These are phyloP conservation scores for Strigops habroptila DNA, from an alignment of 2,113 vertebrate species.

Conservation along the genomic window DNA sequence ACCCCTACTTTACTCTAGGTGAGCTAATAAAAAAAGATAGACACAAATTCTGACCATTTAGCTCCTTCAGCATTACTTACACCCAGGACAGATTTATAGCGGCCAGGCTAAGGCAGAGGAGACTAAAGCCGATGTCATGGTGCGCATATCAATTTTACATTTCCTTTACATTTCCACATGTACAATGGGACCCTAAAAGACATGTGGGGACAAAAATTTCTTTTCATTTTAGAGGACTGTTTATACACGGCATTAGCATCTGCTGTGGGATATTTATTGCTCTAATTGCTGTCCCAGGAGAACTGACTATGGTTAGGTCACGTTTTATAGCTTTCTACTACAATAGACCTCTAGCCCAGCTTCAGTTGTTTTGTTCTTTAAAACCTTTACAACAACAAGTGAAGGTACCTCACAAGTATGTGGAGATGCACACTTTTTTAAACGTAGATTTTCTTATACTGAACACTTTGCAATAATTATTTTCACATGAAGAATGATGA, in stretches of 20 bases:
- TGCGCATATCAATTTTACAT: slow-evolving; percentile 50
- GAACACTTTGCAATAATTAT: not conserved
- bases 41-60: slow-evolving; percentile 45
- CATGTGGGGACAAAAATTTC: slow-evolving; percentile 18
- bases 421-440: not conserved
- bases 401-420: not conserved
- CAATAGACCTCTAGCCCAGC: slow-evolving; percentile 25
- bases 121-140: slow-evolving; percentile 25
- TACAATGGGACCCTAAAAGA: slow-evolving; percentile 25
- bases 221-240: slow-evolving; percentile 45
- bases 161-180: slow-evolving; percentile 31
- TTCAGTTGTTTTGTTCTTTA: slow-evolving; percentile 26
- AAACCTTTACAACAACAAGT: not conserved
- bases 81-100: slow-evolving; percentile 47
- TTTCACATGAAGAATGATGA: not conserved
- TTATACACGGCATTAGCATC: slow-evolving; percentile 51
- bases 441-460: not conserved
- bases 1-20: not conserved
- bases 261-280: slow-evolving; percentile 60
- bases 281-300: slow-evolving; percentile 58
- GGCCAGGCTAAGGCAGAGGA: not conserved
- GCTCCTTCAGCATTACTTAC: slow-evolving; percentile 16
- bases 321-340: slow-evolving; percentile 43
- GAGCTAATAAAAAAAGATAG: slow-evolving; percentile 50
- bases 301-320: slow-evolving; percentile 29